Base-by-base conservation (phyloP, 2,888 invertebrate species). In the Plagodis dolabraria region DNA sequence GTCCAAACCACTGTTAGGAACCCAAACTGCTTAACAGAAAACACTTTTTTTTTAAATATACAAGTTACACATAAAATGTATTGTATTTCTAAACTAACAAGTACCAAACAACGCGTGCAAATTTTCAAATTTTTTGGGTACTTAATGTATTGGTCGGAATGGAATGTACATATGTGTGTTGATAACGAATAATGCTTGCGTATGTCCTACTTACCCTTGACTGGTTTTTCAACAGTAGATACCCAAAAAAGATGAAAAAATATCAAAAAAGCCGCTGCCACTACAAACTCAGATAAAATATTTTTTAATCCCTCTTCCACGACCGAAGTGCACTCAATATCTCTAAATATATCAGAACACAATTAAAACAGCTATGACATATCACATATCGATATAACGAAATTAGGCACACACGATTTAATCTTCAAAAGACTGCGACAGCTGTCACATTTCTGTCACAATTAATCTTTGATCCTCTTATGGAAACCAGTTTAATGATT, bases 381-480 rank as follows among this genome's bases (percentile, higher is more conserved):
- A 47, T 56, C 59, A 57, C 68, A 64, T 80, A 87, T 87, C 86
- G 79, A 80, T 83, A 80, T 89, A 89, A 89, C 79, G 76, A 76
- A 75, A 84, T 89, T 87, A 85, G 70, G 71, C 75, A 79, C 89
- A 85, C 79, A 79, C 80, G 83, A 88, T 89, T 88, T 88, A 86
- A 87, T 86, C 79, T 75, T 70, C 78, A 79, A 72, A 78, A 71
- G 67, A 80, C 79, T 83, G 79, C 75, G 79, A 76, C 81, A 79
- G 60, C 77, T 85, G 91, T 87, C 90, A 68, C 80, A 69, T 81
- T 85, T 82, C 71, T 71, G 82, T 86, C 87, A 72, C 49, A 78
- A 22, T 76, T 77, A 80, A 79, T 75, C 71, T 56, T 51, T 43
- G 57, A 63, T 61, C 63, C 57, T 57, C 57, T 64, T 57, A 52